A percentile compares a stretch with the other conserved stretches of the same genome.
Conservation (phyloP, 2,888 invertebrate species). For the Falcaria lacertinaria region DNA sequence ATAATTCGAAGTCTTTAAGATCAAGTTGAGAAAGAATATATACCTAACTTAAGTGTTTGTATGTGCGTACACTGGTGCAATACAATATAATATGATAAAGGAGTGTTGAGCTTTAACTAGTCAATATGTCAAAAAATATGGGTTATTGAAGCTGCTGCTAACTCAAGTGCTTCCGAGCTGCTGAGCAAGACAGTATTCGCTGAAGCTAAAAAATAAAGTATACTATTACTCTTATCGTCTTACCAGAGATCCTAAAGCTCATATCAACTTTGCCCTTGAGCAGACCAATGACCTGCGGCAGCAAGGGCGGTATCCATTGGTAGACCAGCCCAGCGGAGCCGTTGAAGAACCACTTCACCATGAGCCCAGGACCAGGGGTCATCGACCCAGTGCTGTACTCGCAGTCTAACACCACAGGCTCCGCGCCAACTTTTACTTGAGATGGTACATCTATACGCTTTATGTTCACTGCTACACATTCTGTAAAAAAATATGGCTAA, state of each 20-base stretch:
- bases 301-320: conserved; percentile 72
- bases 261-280: conserved; percentile 70
- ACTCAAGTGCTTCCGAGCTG: no score
- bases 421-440: conserved; percentile 58
- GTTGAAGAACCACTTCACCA: conserved; percentile 76
- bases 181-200: no score
- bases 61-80: no score
- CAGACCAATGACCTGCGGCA: conserved; percentile 68
- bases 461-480: conserved; percentile 71
- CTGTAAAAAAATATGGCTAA: conserved; percentile 31
- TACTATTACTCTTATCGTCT: conserved; percentile 12
- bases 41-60: no score
- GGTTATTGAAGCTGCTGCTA: no score
- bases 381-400: conserved; percentile 41
- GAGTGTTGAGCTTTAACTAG: no score
- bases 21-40: no score
- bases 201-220: no score
- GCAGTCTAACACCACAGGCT: conserved; percentile 56
- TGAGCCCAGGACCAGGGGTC: conserved; percentile 49
- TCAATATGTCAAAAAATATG: no score
- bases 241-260: conserved; percentile 64
- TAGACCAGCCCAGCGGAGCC: conserved; percentile 66
- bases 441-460: conserved; percentile 61
- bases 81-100: no score
- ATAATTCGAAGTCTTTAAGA: no score